Percentiles rank a stretch among this genome's conserved stretches.
Evolutionary conservation across 2,113 vertebrate genomes (phyloP).

Genomic region (Morone chrysops): DNA sequence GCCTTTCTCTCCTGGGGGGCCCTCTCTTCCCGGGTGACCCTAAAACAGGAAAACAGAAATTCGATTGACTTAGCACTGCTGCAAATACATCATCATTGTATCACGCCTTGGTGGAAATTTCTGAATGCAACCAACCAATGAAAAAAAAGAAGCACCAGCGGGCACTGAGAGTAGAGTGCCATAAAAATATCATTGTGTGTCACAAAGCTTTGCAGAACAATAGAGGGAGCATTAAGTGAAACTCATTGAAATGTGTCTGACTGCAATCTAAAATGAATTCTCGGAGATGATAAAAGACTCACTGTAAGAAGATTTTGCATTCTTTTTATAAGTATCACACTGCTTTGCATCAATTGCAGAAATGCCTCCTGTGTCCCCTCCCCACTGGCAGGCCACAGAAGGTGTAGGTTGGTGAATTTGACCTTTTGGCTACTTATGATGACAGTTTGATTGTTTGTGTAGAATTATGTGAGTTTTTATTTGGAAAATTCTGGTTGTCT

Average conservation of each 20-base stretch:
- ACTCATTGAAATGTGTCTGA: conserved; percentile 45
- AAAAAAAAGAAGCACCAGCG: conserved; percentile 4
- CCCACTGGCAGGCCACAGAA: conserved; percentile 15
- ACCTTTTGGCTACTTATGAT: conserved; percentile 1
- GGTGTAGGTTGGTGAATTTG: background rate
- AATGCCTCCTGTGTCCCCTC: conserved; percentile 1
- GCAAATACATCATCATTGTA: conserved; percentile 42
- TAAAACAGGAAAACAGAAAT: conserved; percentile 62
- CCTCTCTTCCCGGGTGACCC: conserved; percentile 95
- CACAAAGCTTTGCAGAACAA: conserved; percentile 49
- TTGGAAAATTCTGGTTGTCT: background rate
- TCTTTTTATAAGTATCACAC: conserved; percentile 26
- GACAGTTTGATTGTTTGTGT: background rate
- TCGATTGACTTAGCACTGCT: conserved; percentile 14
- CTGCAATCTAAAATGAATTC: conserved; percentile 48
- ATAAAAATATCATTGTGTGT: conserved; percentile 34
- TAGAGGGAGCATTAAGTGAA: conserved; percentile 33
- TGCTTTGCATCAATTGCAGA: conserved; percentile 28
- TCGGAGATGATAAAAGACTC: conserved; percentile 30
- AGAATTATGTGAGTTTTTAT: background rate
- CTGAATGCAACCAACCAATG: conserved; percentile 20
- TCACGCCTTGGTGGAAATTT: conserved; percentile 22
- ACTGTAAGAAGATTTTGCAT: conserved; percentile 15
- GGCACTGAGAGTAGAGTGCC: conserved; percentile 11
- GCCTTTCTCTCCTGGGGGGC: conserved; percentile 92